These are phyloP conservation scores for Eumaeus atala DNA, from an alignment of 1,140 invertebrate species.

Conservation along the genomic window DNA sequence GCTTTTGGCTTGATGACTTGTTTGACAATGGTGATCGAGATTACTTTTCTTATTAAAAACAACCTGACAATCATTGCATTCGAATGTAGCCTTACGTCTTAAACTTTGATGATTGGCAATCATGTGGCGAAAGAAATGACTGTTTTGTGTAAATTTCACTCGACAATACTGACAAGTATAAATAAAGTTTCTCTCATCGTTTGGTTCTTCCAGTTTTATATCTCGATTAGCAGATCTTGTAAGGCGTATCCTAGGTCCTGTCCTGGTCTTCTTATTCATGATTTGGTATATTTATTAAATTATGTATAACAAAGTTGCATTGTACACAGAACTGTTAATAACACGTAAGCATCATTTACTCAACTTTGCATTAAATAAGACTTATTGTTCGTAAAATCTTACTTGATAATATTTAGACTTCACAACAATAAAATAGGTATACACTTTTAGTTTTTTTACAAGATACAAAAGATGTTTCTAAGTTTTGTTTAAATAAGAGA, in stretches of 20 bases:
- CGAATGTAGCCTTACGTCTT: slow-evolving; percentile 48
- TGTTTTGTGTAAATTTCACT: slow-evolving; percentile 60
- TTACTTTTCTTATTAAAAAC: slow-evolving; percentile 56
- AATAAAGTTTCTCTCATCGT: slow-evolving; percentile 44
- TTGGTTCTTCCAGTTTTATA: slow-evolving; percentile 38
- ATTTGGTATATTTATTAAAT: slow-evolving; percentile 23
- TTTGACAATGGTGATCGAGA: slow-evolving; percentile 54
- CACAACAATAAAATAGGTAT: too few relatives aligned
- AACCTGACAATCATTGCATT: slow-evolving; percentile 61
- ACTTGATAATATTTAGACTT: background rate
- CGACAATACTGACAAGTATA: slow-evolving; percentile 65
- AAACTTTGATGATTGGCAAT: slow-evolving; percentile 52
- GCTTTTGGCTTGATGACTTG: slow-evolving; percentile 50
- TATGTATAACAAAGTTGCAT: slow-evolving; percentile 1
- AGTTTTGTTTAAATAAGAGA: slow-evolving; percentile 4
- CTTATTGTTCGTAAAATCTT: background rate
- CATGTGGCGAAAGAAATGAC: slow-evolving; percentile 63
- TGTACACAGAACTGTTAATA: background rate
- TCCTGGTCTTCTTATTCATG: slow-evolving; percentile 65
- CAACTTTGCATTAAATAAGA: background rate
- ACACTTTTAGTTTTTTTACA: background rate
- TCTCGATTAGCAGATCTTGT: slow-evolving; percentile 34
- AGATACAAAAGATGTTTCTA: background rate
- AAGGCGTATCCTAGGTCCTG: slow-evolving; percentile 56
- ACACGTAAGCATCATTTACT: slow-evolving; percentile 5